Evolutionary conservation across 2,113 vertebrate genomes (phyloP), one percentile per base, ranked within the genome.

Genomic region (Psephotus haematonotus): DNA sequence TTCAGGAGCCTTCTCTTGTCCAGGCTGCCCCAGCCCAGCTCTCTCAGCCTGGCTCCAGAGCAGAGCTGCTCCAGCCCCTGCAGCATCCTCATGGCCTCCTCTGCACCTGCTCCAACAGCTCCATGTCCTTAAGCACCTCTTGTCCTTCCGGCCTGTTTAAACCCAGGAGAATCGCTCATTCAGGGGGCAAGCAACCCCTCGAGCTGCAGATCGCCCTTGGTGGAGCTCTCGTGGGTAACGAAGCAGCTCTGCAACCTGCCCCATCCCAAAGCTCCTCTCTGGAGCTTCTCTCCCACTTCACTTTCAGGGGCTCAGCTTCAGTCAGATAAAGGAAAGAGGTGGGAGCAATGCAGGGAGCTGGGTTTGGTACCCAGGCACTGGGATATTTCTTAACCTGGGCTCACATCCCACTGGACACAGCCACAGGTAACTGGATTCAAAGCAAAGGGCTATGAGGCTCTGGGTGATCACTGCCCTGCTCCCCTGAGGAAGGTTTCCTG

Each of bases 321-420:
- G 2, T 17, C n/a, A 57, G 35, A 41, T 57, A 63, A 29, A 79
- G 13, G 3, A 59, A 1, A 6, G 13, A 17, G 63, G 23, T 50
- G 16, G 37, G 17, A 64, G 6, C 31, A 53, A 29, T 1, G 1
- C 0, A 0, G 22, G 29, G 29, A 60, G 2, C 13, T 1, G 3
- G 7, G 4, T 27, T 64, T 43, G 43, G 24, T 12, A 17, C 11
- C 23, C 50, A 33, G 39, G 10, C 35, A 28, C 6, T 0, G 5
- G 31, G 50, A 19, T 2, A 4, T n/a, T 63, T 70, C 46, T 60
- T 67, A 37, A 1, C 4, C 8, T 0, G 2, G 27, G 27, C 20
- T 89, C 37, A 16, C 25, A 17, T 55, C 22, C 41, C 2, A 0
- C 0, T 9, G 23, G 63, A 33, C 25, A 14, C 0, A 4, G 10